These are phyloP conservation scores for Tupaia chinensis DNA, from an alignment of 2,113 vertebrate genomes.

Conservation along the genomic window DNA sequence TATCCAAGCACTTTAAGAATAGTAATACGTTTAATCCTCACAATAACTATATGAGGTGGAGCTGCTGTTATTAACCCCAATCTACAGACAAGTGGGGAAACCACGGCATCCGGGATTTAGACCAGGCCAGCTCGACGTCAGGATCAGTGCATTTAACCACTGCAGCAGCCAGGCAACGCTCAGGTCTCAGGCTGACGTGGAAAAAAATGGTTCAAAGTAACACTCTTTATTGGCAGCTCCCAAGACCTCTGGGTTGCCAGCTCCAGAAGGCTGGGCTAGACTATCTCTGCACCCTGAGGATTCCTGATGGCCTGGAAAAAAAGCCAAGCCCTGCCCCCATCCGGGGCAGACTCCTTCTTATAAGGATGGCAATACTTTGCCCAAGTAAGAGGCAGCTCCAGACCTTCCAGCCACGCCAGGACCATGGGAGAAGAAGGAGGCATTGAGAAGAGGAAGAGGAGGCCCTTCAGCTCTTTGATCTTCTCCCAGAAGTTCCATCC, in stretches of 20 bases:
- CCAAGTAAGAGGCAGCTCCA: not conserved
- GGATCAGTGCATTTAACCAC: not conserved
- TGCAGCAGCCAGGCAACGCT: not conserved
- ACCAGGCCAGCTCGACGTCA: not conserved
- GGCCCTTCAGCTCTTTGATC: not conserved
- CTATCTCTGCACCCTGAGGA: not conserved
- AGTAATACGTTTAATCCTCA: conserved; percentile 20
- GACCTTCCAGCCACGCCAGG: not conserved
- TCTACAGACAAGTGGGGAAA: not conserved
- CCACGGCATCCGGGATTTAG: not conserved
- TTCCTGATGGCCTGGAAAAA: not conserved
- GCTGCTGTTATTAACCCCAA: not conserved
- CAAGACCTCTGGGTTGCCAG: not conserved
- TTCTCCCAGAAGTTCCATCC: not conserved
- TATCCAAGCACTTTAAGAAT: conserved; percentile 36
- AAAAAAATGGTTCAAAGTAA: not conserved
- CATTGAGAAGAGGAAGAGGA: not conserved
- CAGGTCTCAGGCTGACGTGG: not conserved
- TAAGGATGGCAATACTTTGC: not conserved
- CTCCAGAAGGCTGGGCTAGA: not conserved
- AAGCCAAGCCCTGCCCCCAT: not conserved
- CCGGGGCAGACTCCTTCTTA: not conserved
- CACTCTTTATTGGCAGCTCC: not conserved
- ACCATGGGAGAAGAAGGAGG: not conserved
- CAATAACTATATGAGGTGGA: conserved; percentile 6